Evolutionary conservation across 2,888 invertebrate species (phyloP).

Genomic region (Oxystoma pomonae): DNA sequence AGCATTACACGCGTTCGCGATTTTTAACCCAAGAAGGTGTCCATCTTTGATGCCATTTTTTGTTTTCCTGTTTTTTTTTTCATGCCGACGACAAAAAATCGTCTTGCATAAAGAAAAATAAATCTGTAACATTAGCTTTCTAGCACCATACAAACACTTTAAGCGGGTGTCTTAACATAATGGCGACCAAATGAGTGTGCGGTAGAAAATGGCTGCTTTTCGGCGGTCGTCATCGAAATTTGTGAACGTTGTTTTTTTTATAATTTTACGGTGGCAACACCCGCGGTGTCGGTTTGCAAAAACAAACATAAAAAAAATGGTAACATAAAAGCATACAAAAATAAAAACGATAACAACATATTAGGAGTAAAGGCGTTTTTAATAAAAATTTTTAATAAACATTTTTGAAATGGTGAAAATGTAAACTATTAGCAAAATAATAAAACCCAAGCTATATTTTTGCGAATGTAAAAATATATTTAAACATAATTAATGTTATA

Average conservation of each 20-base stretch:
- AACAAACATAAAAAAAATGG: not conserved
- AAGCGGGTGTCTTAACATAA: not conserved
- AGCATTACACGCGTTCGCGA: not conserved
- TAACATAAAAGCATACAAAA: not conserved
- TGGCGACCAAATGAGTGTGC: slow-evolving; percentile 26
- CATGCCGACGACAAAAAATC: no score
- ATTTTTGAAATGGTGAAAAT: not conserved
- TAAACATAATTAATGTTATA: slow-evolving; percentile 50
- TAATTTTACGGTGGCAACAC: slow-evolving; percentile 29
- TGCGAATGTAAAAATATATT: slow-evolving; percentile 51
- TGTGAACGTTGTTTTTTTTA: slow-evolving; percentile 12
- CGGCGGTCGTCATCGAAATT: slow-evolving; percentile 18
- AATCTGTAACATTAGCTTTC: not conserved
- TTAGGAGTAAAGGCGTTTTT: not conserved
- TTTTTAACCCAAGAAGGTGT: slow-evolving; percentile 23
- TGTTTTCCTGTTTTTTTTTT: no score
- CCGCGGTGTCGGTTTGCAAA: slow-evolving; percentile 18
- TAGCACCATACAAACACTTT: not conserved
- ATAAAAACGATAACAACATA: not conserved
- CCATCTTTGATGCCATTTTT: slow-evolving; percentile 3
- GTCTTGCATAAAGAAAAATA: no score
- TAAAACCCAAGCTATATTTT: slow-evolving; percentile 48
- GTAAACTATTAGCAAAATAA: slow-evolving; percentile 33
- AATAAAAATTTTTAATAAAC: not conserved
- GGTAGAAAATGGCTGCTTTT: slow-evolving; percentile 23